Evolutionary conservation across 2,113 vertebrate genomes (phyloP).

Genomic region (Pedetes capensis): DNA sequence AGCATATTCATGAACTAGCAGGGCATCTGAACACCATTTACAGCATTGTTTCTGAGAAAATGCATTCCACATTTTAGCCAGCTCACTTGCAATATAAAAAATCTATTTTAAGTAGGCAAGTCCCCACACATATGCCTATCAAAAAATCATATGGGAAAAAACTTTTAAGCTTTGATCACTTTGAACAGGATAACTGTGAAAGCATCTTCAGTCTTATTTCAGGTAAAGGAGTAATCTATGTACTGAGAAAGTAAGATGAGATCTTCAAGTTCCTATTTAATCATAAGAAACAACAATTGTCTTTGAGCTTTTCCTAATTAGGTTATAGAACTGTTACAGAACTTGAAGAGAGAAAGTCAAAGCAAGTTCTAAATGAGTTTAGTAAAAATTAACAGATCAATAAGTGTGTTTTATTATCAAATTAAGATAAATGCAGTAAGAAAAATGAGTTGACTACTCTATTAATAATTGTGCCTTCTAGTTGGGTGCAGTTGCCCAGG

Average conservation of each 20-base stretch:
- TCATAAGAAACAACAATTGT: constrained; percentile 32
- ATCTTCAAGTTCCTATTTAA: constrained; percentile 47
- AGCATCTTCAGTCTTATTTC: constrained; percentile 4
- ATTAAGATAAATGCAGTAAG: constrained; percentile 31
- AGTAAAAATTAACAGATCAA: constrained; percentile 42
- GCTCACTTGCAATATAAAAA: not conserved
- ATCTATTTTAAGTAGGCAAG: not conserved
- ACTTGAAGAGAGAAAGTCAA: constrained; percentile 43
- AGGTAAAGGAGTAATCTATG: constrained; percentile 38
- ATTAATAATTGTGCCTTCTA: constrained; percentile 9
- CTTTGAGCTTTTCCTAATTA: constrained; percentile 62
- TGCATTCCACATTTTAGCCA: not conserved
- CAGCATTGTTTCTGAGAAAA: constrained; percentile 27
- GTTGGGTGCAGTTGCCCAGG: too few species aligned
- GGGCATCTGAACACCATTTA: not conserved
- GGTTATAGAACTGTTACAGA: constrained; percentile 17
- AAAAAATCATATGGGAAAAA: not conserved
- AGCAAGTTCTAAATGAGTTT: constrained; percentile 40
- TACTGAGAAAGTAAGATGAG: constrained; percentile 9
- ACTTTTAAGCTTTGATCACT: not conserved
- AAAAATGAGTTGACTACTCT: not conserved
- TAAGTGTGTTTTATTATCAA: constrained; percentile 35
- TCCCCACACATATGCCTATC: not conserved
- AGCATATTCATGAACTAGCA: not conserved
- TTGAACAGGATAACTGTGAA: not conserved